phyloP scores from a whole-genome alignment of 2,113 vertebrate genomes.

The Ariopsis seemanni region DNA sequence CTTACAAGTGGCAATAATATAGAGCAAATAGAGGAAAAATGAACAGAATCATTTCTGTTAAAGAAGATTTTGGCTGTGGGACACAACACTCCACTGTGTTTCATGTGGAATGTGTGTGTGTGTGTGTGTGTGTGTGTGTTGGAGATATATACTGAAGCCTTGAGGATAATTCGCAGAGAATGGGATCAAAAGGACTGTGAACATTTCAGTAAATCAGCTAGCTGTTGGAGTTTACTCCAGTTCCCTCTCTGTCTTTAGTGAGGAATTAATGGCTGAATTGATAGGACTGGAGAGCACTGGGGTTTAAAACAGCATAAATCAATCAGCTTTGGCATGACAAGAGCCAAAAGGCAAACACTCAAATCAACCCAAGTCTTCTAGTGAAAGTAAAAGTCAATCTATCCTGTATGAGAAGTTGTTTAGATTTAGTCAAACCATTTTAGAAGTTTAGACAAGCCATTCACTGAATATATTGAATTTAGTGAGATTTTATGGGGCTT shows the following conservation, averaged over 20 bases:
- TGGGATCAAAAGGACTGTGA: constrained; percentile 48
- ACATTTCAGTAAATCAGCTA: constrained; percentile 47
- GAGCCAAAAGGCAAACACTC: constrained; percentile 42
- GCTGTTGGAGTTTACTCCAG: constrained; percentile 62
- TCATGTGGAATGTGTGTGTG: neutral
- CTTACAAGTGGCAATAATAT: constrained; percentile 17
- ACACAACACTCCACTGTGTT: neutral
- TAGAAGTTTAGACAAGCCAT: neutral
- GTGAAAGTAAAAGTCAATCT: constrained; percentile 33
- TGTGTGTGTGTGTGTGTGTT: constrained; percentile 24
- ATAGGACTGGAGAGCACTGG: constrained; percentile 69
- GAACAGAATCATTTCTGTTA: constrained; percentile 35
- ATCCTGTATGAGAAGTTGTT: neutral
- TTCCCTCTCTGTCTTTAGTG: constrained; percentile 64
- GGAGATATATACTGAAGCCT: neutral
- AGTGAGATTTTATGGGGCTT: neutral
- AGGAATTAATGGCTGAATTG: constrained; percentile 73
- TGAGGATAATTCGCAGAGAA: neutral
- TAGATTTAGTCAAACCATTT: too few species aligned
- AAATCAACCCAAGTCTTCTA: constrained; percentile 58
- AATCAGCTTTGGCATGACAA: constrained; percentile 56
- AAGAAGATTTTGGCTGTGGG: neutral
- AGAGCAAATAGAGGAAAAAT: constrained; percentile 14
- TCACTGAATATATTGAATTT: too few species aligned
- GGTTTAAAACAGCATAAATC: constrained; percentile 62